Conservation (phyloP, 2,888 invertebrate genomes). For the Eupeodes latifasciatus region DNA sequence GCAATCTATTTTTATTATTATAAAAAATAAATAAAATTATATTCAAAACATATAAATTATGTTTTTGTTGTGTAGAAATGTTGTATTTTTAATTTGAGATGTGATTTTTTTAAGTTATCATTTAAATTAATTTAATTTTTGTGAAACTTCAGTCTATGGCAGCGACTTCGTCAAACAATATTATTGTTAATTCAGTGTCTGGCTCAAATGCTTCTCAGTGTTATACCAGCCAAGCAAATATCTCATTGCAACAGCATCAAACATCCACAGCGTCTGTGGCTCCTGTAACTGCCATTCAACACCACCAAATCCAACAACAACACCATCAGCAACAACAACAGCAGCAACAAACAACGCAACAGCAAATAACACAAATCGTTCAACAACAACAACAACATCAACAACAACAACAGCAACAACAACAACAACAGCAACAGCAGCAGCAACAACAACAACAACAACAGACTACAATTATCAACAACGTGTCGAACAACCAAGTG, state of each 20-base stretch:
- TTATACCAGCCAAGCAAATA: conserved; percentile 80
- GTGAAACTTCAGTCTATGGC: conserved; percentile 78
- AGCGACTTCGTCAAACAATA: conserved; percentile 82
- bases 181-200: conserved; percentile 84
- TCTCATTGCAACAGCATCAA: conserved; percentile 78
- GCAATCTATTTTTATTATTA: conserved; percentile 23
- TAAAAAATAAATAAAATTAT: not conserved
- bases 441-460: conserved; percentile 72
- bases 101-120: not conserved
- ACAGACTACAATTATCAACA: conserved; percentile 77
- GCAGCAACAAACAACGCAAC: conserved; percentile 80
- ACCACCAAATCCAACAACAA: conserved; percentile 78
- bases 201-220: conserved; percentile 81
- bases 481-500: conserved; percentile 76
- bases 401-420: conserved; percentile 77
- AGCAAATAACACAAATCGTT: conserved; percentile 83
- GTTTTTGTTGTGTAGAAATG: conserved; percentile 18
- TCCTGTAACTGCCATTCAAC: conserved; percentile 78
- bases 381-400: conserved; percentile 79
- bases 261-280: conserved; percentile 79
- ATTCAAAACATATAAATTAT: not conserved
- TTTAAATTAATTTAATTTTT: conserved; percentile 41
- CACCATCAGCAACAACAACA: conserved; percentile 70
- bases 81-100: not conserved
- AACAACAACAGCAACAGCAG: conserved; percentile 68